Evolutionary conservation across 2,797 vertebrate genomes (phyloP), one percentile per base, ranked within the genome.

Genomic region (Halcyon chelicuti): DNA sequence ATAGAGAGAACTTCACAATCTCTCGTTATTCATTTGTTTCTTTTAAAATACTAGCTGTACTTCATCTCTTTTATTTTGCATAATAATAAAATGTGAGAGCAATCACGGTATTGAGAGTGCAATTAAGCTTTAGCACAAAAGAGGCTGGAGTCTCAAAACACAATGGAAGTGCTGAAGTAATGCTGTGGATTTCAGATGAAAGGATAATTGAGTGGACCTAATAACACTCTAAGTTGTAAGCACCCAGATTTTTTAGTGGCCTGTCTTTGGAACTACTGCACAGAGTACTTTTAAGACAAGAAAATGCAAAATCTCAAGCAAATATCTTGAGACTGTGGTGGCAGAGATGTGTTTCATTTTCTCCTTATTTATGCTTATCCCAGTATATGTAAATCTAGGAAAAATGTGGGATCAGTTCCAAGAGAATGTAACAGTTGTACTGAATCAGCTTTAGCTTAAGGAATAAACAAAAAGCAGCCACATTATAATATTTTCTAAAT

Each of bases 71-170:
- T 90, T 76, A 77, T 86, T 90, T 94, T 90, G 77, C 68, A 72
- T 87, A 62, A 84, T 57, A 90, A 79, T 72, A 86, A 86, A 85
- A 91, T 39, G 44, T 35, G 49, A 90, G 75, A 87, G 68, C 49
- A 94, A 83, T 88, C 73, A 58, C 2, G 3, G 68, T 44, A 57
- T 22, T 91, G 51, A 21, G 25, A 83, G 35, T 78, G 39, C 66
- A 90, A 75, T 94, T 86, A 94, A 95, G 58, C 40, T 75, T 54
- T 82, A 78, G 73, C 47, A 95, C 60, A 91, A 88, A 93, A 79
- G 65, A 39, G 23, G 12, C 26, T 81, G 47, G 31, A 91, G 66
- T 66, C 39, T 75, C 51, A 51, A 77, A 88, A 66, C 54, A 88
- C 66, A 94, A 78, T 63, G 66, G 55, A 93, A 52, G 37, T 73